These are phyloP conservation scores for Lordiphosa stackelbergi DNA, from an alignment of 1,140 invertebrate species.

Conservation along the genomic window DNA sequence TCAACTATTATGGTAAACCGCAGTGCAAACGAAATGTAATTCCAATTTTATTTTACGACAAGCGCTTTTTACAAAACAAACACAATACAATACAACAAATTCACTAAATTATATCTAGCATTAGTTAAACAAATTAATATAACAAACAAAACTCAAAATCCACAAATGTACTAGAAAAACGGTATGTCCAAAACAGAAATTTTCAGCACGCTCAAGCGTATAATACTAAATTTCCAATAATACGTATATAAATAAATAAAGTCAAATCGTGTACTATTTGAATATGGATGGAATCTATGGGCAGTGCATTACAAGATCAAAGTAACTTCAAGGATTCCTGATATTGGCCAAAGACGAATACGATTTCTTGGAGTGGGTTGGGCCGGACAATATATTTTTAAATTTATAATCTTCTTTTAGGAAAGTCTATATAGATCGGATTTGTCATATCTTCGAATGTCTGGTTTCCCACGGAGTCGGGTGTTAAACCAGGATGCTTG, in stretches of 20 bases:
- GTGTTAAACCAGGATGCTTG: too few species aligned
- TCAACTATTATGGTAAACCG: constrained; percentile 52
- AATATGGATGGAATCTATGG: too few species aligned
- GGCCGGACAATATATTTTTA: too few species aligned
- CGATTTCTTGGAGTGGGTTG: too few species aligned
- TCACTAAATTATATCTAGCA: constrained; percentile 62
- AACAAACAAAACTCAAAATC: constrained; percentile 7
- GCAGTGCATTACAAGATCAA: too few species aligned
- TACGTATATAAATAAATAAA: constrained; percentile 18
- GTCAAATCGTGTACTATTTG: too few species aligned
- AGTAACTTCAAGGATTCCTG: too few species aligned
- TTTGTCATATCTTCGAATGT: too few species aligned
- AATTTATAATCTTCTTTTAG: too few species aligned
- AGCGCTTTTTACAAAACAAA: constrained; percentile 69
- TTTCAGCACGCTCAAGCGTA: constrained; percentile 60
- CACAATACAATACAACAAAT: constrained; percentile 42
- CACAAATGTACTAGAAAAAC: constrained; percentile 51
- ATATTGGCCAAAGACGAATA: too few species aligned
- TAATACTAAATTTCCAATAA: constrained; percentile 57
- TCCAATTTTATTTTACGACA: constrained; percentile 70
- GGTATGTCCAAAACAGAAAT: constrained; percentile 60
- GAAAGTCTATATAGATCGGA: too few species aligned
- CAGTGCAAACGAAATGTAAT: constrained; percentile 60
- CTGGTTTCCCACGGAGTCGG: too few species aligned
- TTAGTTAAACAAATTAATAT: constrained; percentile 62